phyloP scores from a whole-genome alignment of 2,113 vertebrate genomes.

The Apaloderma vittatum region DNA sequence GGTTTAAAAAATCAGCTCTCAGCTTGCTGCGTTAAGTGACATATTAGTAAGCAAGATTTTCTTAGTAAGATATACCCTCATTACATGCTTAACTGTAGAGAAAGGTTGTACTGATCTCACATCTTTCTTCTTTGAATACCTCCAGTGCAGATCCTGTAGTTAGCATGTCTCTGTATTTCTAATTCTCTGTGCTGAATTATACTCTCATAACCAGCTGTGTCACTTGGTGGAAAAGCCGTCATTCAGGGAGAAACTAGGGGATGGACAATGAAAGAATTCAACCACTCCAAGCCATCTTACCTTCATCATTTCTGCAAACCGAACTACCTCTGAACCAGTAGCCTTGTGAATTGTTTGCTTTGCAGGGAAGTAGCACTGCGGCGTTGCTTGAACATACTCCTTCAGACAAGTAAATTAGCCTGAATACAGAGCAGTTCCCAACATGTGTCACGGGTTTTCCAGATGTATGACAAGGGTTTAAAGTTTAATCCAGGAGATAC shows the following conservation, averaged over 20 bases:
- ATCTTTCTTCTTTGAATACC: accelerated
- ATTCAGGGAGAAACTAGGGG: neutral
- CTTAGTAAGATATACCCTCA: neutral
- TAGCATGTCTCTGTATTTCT: neutral
- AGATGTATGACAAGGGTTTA: neutral
- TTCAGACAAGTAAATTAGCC: neutral
- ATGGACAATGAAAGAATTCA: neutral
- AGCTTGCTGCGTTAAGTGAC: neutral
- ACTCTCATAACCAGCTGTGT: neutral
- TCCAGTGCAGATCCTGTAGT: neutral
- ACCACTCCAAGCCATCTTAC: neutral
- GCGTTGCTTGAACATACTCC: neutral
- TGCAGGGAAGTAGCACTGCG: neutral
- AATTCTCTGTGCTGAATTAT: neutral
- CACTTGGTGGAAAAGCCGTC: neutral
- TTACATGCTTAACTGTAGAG: neutral
- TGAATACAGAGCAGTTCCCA: neutral
- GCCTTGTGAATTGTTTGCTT: neutral
- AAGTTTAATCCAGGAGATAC: neutral
- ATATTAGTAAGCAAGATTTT: neutral
- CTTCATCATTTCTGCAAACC: neutral
- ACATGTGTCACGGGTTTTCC: neutral
- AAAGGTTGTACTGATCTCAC: neutral
- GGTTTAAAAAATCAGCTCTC: neutral
- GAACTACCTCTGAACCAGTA: neutral